Conservation (phyloP, 2,888 invertebrate genomes). For the Frankliniella fusca region DNA sequence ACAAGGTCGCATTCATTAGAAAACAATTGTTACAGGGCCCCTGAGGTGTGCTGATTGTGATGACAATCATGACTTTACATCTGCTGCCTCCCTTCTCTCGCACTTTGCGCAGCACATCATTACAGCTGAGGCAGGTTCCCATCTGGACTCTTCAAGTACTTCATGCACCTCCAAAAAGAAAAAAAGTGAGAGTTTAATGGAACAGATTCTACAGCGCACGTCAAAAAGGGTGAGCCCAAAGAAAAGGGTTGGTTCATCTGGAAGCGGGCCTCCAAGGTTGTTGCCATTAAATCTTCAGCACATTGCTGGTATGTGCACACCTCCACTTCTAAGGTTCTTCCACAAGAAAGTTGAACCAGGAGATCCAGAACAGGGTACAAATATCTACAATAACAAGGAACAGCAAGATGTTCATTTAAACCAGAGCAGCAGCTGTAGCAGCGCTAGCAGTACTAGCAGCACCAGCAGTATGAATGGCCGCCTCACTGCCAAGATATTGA, state of each 20-base stretch:
- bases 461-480: not conserved
- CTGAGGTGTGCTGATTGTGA: slow-evolving; percentile 38
- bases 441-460: not conserved
- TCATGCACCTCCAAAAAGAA: not conserved
- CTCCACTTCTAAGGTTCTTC: not conserved
- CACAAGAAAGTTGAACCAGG: not conserved
- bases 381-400: not conserved
- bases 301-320: not conserved
- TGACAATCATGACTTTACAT: slow-evolving; percentile 43
- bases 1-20: not conserved
- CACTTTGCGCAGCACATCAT: slow-evolving; percentile 46
- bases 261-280: not conserved
- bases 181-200: slow-evolving; percentile 28
- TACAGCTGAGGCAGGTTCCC: slow-evolving; percentile 30
- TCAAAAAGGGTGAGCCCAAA: not conserved
- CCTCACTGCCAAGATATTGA: not conserved
- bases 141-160: slow-evolving; percentile 27
- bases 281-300: not conserved
- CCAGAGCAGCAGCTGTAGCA: not conserved
- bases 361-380: no score
- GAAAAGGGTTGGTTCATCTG: not conserved
- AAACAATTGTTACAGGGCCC: not conserved
- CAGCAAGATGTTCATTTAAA: not conserved
- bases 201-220: slow-evolving; percentile 26
- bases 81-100: slow-evolving; percentile 45